Percentiles rank a stretch among this genome's conserved stretches.
Evolutionary conservation across 35 echinoderm and acorn worm species (phyloP).

Genomic region (Strongylocentrotus purpuratus): DNA sequence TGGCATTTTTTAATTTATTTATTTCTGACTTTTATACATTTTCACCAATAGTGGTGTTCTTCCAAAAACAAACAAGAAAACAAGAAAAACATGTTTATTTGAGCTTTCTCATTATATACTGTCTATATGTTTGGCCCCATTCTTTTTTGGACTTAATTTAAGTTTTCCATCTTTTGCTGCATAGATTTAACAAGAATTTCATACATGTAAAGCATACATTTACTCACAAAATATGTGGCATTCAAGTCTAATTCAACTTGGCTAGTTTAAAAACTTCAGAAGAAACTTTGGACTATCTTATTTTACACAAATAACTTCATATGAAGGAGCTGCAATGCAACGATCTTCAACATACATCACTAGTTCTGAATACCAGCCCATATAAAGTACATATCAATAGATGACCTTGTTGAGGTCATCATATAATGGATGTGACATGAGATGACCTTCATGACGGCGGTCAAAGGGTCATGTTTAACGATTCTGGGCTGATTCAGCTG

Average conservation of each 20-base stretch:
- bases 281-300: neutral
- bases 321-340: neutral
- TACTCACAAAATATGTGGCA: no score
- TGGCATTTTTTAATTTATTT: no score
- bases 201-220: no score
- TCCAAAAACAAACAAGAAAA: no score
- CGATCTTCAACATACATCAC: neutral
- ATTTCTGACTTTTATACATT: no score
- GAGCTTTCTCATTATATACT: no score
- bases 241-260: neutral
- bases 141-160: no score
- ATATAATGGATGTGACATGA: neutral
- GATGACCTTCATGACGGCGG: neutral
- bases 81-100: no score
- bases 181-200: no score
- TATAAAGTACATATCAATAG: neutral
- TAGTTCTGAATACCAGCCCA: neutral
- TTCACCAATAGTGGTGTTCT: no score
- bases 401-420: neutral
- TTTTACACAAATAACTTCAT: neutral
- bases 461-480: neutral
- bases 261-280: neutral
- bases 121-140: no score
- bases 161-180: no score
- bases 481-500: slow-evolving; percentile 70